phyloP scores from a whole-genome alignment of 2,888 invertebrate genomes.

The Metacarcinus magister region DNA sequence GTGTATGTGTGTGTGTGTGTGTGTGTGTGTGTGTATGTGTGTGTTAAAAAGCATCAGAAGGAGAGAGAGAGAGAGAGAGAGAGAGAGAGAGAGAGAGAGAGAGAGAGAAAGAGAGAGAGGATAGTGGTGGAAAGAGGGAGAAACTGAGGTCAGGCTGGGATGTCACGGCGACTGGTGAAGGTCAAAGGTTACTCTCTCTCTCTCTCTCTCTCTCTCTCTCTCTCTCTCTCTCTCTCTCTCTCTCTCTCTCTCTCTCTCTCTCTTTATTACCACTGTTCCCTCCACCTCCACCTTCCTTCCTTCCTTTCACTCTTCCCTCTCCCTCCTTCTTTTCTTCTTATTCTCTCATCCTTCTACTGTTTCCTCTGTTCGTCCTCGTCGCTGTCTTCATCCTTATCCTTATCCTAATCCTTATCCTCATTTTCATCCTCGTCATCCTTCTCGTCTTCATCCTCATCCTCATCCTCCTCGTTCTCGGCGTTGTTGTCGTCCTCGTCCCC shows the following conservation, averaged over 20 bases:
- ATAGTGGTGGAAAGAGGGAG: not conserved
- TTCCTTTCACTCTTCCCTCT: not conserved
- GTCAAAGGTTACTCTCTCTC: constrained; percentile 39
- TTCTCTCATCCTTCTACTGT: no score
- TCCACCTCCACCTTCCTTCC: not conserved
- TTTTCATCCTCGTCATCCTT: no score
- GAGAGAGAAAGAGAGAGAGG: not conserved
- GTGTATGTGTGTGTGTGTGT: not conserved
- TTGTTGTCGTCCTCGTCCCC: no score
- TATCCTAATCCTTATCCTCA: no score
- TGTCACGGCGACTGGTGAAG: not conserved
- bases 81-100: not conserved
- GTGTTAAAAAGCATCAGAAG: not conserved
- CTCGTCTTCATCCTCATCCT: no score
- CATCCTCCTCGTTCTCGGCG: no score
- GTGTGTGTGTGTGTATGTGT: constrained; percentile 3
- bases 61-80: not conserved
- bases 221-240: constrained; percentile 56
- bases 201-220: constrained; percentile 52
- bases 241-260: constrained; percentile 38
- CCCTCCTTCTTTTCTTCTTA: no score
- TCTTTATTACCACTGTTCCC: not conserved
- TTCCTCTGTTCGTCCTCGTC: no score
- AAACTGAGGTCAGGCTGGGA: not conserved
- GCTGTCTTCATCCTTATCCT: no score